phyloP scores from a whole-genome alignment of 2,113 vertebrate species.

The Carassius gibelio region DNA sequence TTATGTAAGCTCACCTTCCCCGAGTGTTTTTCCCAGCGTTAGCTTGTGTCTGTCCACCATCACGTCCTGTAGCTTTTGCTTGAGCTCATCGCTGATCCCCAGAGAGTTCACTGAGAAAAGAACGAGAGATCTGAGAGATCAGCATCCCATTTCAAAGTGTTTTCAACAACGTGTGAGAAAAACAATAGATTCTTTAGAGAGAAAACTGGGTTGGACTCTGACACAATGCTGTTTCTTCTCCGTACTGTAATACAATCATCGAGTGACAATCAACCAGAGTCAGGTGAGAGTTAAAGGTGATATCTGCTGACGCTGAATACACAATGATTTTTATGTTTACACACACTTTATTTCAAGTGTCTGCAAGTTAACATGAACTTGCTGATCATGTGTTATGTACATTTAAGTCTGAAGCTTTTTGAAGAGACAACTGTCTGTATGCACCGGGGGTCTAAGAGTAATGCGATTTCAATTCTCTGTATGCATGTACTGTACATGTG shows the following conservation, averaged over 20 bases:
- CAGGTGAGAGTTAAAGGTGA: background rate
- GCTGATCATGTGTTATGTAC: background rate
- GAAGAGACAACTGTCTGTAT: background rate
- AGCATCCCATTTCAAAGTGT: slow-evolving; percentile 18
- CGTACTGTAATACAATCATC: background rate
- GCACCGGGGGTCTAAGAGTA: too few relatives aligned
- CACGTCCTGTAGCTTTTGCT: slow-evolving; percentile 88
- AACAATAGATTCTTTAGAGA: background rate
- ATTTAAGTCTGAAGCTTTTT: background rate
- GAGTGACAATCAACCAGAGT: background rate
- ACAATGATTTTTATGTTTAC: background rate
- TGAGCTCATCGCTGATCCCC: slow-evolving; percentile 89
- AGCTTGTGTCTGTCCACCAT: slow-evolving; percentile 91
- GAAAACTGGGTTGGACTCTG: too few relatives aligned
- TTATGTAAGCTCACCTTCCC: slow-evolving; percentile 77
- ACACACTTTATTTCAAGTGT: background rate
- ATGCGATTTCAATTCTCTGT: too few relatives aligned
- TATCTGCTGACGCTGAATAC: too few relatives aligned
- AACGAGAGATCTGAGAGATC: too few relatives aligned
- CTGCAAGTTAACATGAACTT: background rate
- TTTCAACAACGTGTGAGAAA: background rate
- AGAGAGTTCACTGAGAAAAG: slow-evolving; percentile 83
- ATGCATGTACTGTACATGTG: too few relatives aligned
- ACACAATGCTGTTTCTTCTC: background rate
- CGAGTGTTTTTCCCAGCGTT: slow-evolving; percentile 89